These are phyloP conservation scores for Takifugu flavidus DNA, from an alignment of 2,113 vertebrate genomes.

Conservation along the genomic window DNA sequence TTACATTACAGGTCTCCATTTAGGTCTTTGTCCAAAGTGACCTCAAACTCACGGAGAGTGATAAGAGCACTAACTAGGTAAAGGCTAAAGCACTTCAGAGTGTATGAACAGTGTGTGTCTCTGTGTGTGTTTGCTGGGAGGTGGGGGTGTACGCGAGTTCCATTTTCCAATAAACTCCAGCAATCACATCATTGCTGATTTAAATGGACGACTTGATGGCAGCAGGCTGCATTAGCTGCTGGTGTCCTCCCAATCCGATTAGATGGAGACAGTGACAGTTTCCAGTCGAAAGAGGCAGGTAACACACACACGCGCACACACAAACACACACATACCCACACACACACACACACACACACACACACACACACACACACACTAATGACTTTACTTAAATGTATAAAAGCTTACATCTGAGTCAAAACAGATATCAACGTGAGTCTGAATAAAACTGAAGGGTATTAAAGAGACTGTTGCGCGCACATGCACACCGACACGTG, in stretches of 20 bases:
- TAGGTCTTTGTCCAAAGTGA: constrained; percentile 71
- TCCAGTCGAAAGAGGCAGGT: constrained; percentile 84
- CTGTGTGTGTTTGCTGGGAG: constrained; percentile 9
- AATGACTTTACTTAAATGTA: constrained; percentile 1
- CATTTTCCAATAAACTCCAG: constrained; percentile 81
- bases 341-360: neutral
- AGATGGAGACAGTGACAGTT: constrained; percentile 84
- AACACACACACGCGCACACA: constrained; percentile 64
- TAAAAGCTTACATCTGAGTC: constrained; percentile 8
- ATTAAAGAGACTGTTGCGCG: neutral
- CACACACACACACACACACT: neutral
- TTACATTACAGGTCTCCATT: constrained; percentile 75
- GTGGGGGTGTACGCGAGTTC: constrained; percentile 47
- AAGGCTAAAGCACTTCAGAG: constrained; percentile 68
- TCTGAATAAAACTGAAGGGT: constrained; percentile 6
- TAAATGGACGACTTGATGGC: constrained; percentile 81
- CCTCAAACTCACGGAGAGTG: constrained; percentile 69
- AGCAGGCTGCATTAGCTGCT: constrained; percentile 78
- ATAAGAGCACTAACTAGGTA: constrained; percentile 78
- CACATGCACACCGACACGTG: constrained; percentile 17
- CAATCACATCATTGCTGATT: constrained; percentile 82
- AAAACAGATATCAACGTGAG: constrained; percentile 19
- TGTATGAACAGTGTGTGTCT: constrained; percentile 30
- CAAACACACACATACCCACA: constrained; percentile 6
- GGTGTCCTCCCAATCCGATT: constrained; percentile 85